Conservation (phyloP, 1,140 invertebrate species). For the Polypedilum vanderplanki region DNA sequence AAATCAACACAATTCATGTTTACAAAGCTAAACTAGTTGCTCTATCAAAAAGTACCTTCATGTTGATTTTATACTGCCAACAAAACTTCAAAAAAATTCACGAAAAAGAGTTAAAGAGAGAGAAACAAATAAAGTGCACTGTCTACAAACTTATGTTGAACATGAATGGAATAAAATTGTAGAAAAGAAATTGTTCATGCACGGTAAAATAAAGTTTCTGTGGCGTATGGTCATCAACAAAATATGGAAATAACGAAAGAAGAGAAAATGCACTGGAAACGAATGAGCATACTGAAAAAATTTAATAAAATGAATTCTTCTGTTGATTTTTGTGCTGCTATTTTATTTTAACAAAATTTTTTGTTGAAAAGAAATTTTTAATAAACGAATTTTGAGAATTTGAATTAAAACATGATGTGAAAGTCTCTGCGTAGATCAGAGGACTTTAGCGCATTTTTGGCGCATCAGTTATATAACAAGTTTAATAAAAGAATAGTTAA, state of each 20-base stretch:
- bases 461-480: too few relatives aligned
- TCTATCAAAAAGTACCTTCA: too few relatives aligned
- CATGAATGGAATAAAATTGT: background rate
- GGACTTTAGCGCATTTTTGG: too few relatives aligned
- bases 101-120: background rate
- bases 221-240: constrained; percentile 16
- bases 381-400: too few relatives aligned
- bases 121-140: constrained; percentile 23
- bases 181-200: background rate
- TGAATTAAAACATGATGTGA: too few relatives aligned
- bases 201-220: background rate
- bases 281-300: background rate
- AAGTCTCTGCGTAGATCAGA: too few relatives aligned
- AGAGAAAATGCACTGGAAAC: constrained; percentile 1
- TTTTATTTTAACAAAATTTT: background rate
- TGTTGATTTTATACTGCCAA: too few relatives aligned
- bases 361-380: background rate
- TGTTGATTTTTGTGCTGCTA: constrained; percentile 10
- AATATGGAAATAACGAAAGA: background rate
- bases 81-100: too few relatives aligned
- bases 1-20: too few relatives aligned
- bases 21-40: too few relatives aligned
- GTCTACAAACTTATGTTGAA: constrained; percentile 10
- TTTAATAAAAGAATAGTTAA: too few relatives aligned
- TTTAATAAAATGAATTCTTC: constrained; percentile 8